A percentile compares a stretch with the other conserved stretches of the same genome.
These are phyloP conservation scores for Cydia amplana DNA, from an alignment of 1,140 invertebrate genomes.

Conservation along the genomic window DNA sequence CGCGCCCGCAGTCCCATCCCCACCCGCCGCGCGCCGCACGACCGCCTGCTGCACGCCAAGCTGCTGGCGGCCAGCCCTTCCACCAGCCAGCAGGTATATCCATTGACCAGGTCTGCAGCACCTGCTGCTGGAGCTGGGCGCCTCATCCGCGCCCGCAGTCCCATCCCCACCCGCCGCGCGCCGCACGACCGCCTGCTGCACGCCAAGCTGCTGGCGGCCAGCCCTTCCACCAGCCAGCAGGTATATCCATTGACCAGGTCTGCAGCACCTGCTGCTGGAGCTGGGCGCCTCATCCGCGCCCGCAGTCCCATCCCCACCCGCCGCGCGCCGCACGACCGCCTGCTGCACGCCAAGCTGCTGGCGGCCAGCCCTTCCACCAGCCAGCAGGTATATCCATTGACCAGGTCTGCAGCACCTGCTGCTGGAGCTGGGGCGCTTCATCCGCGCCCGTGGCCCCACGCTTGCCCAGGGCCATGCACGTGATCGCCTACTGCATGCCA, in stretches of 20 bases:
- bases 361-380: conserved; percentile 58
- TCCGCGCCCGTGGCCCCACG: conserved; percentile 58
- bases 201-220: conserved; percentile 47
- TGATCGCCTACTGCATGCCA: conserved; percentile 48
- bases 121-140: conserved; percentile 69
- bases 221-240: conserved; percentile 64
- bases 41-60: conserved; percentile 49
- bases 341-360: conserved; percentile 48
- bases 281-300: conserved; percentile 69
- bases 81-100: conserved; percentile 61
- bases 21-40: conserved; percentile 40
- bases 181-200: conserved; percentile 45
- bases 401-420: too few species aligned
- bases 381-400: conserved; percentile 61
- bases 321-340: conserved; percentile 42
- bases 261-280: conserved; percentile 67
- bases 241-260: too few species aligned
- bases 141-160: conserved; percentile 64
- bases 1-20: conserved; percentile 52
- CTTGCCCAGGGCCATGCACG: conserved; percentile 39
- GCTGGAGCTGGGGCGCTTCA: conserved; percentile 69
- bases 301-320: conserved; percentile 55
- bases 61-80: conserved; percentile 51
- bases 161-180: conserved; percentile 48
- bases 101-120: too few species aligned